A percentile compares a stretch with the other conserved stretches of the same genome.
Conservation (phyloP, 2,113 vertebrate genomes). For the Nyctibius bracteatus region DNA sequence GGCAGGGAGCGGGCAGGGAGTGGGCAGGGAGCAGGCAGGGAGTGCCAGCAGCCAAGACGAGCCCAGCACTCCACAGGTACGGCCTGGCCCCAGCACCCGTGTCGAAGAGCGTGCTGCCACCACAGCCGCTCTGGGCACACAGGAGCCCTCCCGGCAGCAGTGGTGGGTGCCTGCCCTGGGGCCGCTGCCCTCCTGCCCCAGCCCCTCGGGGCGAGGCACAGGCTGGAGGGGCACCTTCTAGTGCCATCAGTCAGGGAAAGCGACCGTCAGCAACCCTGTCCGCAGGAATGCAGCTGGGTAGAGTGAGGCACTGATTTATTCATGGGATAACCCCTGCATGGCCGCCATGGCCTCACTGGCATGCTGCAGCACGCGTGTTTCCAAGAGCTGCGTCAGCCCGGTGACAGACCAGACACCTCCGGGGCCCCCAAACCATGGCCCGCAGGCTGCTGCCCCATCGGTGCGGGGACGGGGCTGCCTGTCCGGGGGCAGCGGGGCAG, state of each 20-base stretch:
- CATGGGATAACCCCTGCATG: background rate
- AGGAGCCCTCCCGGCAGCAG: background rate
- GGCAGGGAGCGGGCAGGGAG: background rate
- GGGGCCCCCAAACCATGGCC: fast-evolving
- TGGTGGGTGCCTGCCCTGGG: fast-evolving
- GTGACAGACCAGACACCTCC: background rate
- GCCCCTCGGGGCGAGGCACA: background rate
- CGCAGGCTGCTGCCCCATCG: fast-evolving
- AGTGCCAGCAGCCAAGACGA: background rate
- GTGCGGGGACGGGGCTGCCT: background rate
- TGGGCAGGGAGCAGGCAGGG: background rate
- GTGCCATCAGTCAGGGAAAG: background rate
- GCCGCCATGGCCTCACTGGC: fast-evolving
- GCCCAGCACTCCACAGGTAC: background rate
- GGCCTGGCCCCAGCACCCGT: background rate
- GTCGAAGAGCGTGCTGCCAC: background rate
- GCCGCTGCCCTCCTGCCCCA: background rate
- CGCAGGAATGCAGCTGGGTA: background rate
- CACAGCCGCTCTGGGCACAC: background rate
- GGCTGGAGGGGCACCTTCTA: background rate
- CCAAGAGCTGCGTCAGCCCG: fast-evolving
- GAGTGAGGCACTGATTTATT: background rate
- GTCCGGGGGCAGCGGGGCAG: background rate
- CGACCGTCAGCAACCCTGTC: background rate
- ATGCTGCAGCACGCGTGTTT: fast-evolving